Base-by-base conservation (phyloP, 2,888 invertebrate species). In the Chaitophorus viminalis region DNA sequence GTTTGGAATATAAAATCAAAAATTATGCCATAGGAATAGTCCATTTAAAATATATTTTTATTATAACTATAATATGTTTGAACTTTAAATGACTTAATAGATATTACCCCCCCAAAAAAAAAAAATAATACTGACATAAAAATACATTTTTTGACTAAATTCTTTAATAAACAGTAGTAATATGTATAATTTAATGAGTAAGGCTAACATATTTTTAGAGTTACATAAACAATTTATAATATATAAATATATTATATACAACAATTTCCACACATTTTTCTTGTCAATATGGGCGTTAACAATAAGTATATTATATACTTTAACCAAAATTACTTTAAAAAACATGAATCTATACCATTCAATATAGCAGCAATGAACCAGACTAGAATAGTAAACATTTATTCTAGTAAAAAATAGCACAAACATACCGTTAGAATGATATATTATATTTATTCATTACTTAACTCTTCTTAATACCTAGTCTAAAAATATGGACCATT, bases 361-460 rank as follows among this genome's bases (percentile, higher is more conserved):
- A 14, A 46, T 39, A n/a, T 46, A 25, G n/a, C 21, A 36, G 21
- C 72, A 36, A 46, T 75, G 46, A 39, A 75, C 75, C 39, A 75
- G 75, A n/a, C n/a, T 72, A 72, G 21, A 68, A 81, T 81, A 46
- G 39, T 39, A 81, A 81, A 65, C 79, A 65, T 79, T 81, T 81
- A 81, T 29, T 46, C 18, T 46, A 6, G 68, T 39, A 81, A 46
- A 46, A 81, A 68, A 81, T 81, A 68, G 81, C 65, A 68, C 68
- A 79, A 78, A 8, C 39, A 79, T 18, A 65, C 68, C 68, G 81
- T 81, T 81, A 68, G 81, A 81, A 81, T 81, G 81, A 81, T 81
- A 81, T 81, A 46, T 68, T 68, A 29, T 68, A 29, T 68, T 29
- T 39, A 18, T 25, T 68, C 68, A 39, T 81, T 68, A 29, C 68